Evolutionary conservation across 2,797 vertebrate genomes (phyloP), one percentile per base, ranked within the genome.

Genomic region (Periophthalmus magnuspinnatus): DNA sequence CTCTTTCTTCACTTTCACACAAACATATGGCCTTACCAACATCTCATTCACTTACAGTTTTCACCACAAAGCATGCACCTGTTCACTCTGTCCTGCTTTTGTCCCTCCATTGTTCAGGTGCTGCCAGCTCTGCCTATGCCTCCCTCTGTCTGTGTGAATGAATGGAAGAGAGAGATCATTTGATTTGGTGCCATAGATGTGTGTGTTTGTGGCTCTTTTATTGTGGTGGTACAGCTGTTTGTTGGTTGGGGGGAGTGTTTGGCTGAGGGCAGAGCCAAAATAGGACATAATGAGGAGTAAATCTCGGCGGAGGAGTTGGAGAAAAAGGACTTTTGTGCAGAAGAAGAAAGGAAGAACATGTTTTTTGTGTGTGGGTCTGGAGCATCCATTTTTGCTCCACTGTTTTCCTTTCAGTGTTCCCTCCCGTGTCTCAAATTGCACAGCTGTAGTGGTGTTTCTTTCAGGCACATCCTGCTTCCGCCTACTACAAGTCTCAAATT

Each of bases 231-330:
- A 41, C 62, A 64, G 62, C 62, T 64, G 62, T 64, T 47, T 64
- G 62, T 64, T 64, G 59, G 59, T 62, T 62, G 33, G 34, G 36
- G 36, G 14, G 21, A 58, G 22, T 56, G 38, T 57, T 60, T 65
- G 22, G 66, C 65, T 60, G 68, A 28, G 65, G 38, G 48, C 45
- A 17, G 1, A 16, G 1, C 45, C 56, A 56, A 76, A 78, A 76
- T 74, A 50, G 61, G 68, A 67, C 65, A 66, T 28, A 74, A 79
- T 74, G 45, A 79, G 69, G 56, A 68, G 54, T 60, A 50, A 59
- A 67, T 71, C 63, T 69, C 72, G 28, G 54, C 47, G 47, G 52
- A 48, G 65, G 10, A 52, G 65, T 21, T 36, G 10, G 34, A 52
- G 34, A 65, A 59, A 19, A 28, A 34, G 38, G 64, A 60, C 61